Evolutionary conservation across 1,140 invertebrate genomes (phyloP), one percentile per base, ranked within the genome.

Genomic region (Drosophila lini): DNA sequence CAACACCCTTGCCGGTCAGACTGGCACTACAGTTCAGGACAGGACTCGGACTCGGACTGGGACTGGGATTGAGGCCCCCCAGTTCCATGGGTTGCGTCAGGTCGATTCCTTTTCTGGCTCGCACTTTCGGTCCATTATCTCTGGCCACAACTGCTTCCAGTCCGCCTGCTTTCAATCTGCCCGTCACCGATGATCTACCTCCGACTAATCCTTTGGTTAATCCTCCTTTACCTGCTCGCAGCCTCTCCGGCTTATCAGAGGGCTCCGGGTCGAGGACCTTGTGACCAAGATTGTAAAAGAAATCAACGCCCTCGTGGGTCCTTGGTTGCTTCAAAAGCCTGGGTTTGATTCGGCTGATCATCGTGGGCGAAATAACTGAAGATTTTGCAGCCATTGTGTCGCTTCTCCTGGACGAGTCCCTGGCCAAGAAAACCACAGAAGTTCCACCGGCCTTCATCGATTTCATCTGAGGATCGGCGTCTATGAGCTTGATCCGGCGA

Each of bases 251-350:
- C 8, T 8, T n/a, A 22, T 25, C 11, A 1, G 10, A 5, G 4
- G 25, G n/a, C n/a, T 16, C 31, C n/a, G 16, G 3, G 4, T 25
- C 6, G 5, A 25, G 11, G 25, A n/a, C 31, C n/a, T 4, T 11
- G 25, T 28, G 55, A 6, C 74, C 74, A 10, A 76, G 63, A 42
- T 76, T 47, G 41, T 59, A 38, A 15, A 76, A 77, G 38, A 76
- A 77, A 5, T 77, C 74, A 19, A 77, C 55, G 25, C 62, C 73
- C 25, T 53, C 55, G n/a, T 11, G n/a, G 19, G 47, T 36, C 45
- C 19, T 15, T 0, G 48, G 8, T 32, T 38, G 11, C 3, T 34
- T 31, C 25, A 16, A 19, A 13, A 31, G 10, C 0, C 16, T 10
- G 4, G n/a, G 4, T 7, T 41, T 32, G 10, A 40, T 10, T 0